Percentiles rank a stretch among this genome's conserved stretches.
Evolutionary conservation across 2,797 vertebrate species (phyloP).

Genomic region (Microcaecilia unicolor): DNA sequence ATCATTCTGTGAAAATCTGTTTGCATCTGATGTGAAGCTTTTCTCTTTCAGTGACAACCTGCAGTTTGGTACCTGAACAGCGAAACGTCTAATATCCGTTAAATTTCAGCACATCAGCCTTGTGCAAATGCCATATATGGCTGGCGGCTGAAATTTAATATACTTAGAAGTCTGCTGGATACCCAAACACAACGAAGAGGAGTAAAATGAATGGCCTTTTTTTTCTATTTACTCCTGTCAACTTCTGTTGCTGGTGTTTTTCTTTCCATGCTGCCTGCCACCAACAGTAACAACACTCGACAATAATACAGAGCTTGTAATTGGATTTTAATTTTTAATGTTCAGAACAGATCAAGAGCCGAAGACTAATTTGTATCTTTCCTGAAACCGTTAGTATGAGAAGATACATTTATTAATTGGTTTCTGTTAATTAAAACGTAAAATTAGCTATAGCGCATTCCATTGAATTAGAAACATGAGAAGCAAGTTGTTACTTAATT

Average conservation of each 20-base stretch:
- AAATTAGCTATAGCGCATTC: not conserved
- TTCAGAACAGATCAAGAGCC: conserved; percentile 11
- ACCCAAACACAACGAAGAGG: not conserved
- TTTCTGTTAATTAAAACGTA: too few species aligned
- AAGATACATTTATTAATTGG: not conserved
- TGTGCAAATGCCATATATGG: too few species aligned
- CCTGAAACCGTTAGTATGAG: conserved; percentile 7
- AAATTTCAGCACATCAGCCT: too few species aligned
- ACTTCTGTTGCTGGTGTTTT: too few species aligned
- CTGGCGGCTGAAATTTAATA: too few species aligned
- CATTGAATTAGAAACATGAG: accelerated
- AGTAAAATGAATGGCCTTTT: not conserved
- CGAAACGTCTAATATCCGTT: too few species aligned
- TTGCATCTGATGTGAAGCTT: not conserved
- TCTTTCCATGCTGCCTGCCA: not conserved
- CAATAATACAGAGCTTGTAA: conserved; percentile 25
- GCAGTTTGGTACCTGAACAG: too few species aligned
- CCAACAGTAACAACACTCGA: conserved; percentile 4
- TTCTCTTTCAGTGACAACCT: not conserved
- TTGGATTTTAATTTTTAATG: conserved; percentile 43
- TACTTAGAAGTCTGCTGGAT: not conserved
- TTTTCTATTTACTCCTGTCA: not conserved
- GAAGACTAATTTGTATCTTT: conserved; percentile 1
- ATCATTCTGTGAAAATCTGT: not conserved
- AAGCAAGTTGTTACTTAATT: too few species aligned